A percentile compares a stretch with the other conserved stretches of the same genome.
phyloP scores from a whole-genome alignment of 1,140 invertebrate genomes.

The Laodelphax striatellus region DNA sequence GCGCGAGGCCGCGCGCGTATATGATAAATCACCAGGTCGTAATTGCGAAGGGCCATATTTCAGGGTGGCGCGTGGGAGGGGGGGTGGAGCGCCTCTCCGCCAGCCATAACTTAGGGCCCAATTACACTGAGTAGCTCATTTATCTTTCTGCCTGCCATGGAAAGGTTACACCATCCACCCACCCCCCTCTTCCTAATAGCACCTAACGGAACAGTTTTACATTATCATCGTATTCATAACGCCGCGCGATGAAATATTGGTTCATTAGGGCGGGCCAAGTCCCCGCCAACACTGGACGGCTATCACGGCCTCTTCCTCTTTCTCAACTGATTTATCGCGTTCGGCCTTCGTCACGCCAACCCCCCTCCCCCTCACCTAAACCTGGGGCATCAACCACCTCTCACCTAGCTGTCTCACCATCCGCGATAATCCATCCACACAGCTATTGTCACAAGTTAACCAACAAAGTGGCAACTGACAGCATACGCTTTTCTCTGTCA shows the following conservation, averaged over 20 bases:
- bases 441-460: not conserved
- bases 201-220: slow-evolving; percentile 14
- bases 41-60: slow-evolving; percentile 7
- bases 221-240: slow-evolving; percentile 18
- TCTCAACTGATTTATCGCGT: not conserved
- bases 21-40: slow-evolving; percentile 3
- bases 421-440: not conserved
- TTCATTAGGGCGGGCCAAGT: slow-evolving; percentile 7
- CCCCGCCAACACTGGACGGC: not conserved
- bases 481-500: too few relatives aligned
- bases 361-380: not conserved
- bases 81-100: not conserved
- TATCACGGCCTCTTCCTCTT: not conserved
- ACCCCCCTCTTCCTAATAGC: slow-evolving; percentile 1
- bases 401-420: not conserved
- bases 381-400: not conserved
- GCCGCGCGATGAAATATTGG: slow-evolving; percentile 8
- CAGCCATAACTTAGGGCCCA: slow-evolving; percentile 11
- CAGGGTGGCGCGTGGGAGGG: not conserved
- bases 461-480: not conserved
- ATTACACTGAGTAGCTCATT: slow-evolving; percentile 19
- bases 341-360: not conserved
- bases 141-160: slow-evolving; percentile 8
- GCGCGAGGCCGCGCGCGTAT: not conserved
- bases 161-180: slow-evolving; percentile 4